These are phyloP conservation scores for Andrena praecox DNA, from an alignment of 2,888 invertebrate genomes.

Conservation along the genomic window DNA sequence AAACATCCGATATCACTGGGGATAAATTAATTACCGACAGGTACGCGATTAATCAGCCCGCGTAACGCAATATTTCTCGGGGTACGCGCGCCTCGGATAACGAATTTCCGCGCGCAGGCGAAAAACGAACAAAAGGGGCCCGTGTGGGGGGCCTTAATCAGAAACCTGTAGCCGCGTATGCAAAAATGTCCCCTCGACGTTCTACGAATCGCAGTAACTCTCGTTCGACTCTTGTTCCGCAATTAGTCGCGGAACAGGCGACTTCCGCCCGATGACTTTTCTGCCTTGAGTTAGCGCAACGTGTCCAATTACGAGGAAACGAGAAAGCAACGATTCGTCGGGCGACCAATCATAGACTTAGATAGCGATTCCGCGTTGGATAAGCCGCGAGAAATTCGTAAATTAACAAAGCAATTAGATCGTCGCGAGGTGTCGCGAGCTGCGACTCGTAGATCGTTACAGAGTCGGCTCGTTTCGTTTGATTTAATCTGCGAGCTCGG, in stretches of 20 bases:
- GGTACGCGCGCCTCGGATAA: conserved; percentile 16
- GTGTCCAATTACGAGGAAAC: conserved; percentile 41
- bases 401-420: conserved; percentile 71
- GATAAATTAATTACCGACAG: conserved; percentile 45
- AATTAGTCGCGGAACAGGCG: conserved; percentile 51
- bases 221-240: conserved; percentile 51
- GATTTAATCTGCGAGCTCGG: conserved; percentile 75
- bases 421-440: conserved; percentile 34
- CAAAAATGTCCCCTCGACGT: conserved; percentile 26
- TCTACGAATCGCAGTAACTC: conserved; percentile 42
- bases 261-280: conserved; percentile 52
- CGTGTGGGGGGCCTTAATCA: conserved; percentile 9
- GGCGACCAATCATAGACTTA: background rate
- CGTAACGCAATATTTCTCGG: conserved; percentile 15
- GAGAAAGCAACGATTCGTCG: background rate
- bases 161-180: conserved; percentile 33
- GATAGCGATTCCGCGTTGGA: background rate
- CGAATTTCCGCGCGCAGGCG: conserved; percentile 18
- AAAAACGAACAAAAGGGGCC: background rate
- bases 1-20: background rate
- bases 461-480: conserved; percentile 40
- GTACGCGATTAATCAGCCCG: conserved; percentile 32
- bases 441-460: conserved; percentile 3
- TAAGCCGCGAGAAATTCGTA: conserved; percentile 24
- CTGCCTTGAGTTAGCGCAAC: conserved; percentile 17